phyloP scores from a whole-genome alignment of 2,113 vertebrate species.

The Oreochromis spilurus region DNA sequence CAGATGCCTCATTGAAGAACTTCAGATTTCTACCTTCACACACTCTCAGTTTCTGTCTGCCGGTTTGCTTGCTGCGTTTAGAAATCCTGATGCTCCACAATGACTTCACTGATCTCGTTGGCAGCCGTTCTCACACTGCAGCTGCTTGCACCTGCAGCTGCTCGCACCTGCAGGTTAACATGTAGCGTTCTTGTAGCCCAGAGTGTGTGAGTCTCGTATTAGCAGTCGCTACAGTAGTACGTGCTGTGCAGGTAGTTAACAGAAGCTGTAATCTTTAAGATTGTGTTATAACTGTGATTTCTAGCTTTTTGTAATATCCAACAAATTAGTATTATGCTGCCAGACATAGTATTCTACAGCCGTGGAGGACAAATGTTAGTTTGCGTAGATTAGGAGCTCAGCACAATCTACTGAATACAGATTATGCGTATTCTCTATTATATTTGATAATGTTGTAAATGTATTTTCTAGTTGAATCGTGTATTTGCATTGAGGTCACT shows the following conservation, averaged over 20 bases:
- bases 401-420: background rate
- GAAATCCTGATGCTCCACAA: background rate
- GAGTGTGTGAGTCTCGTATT: background rate
- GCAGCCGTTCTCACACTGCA: background rate
- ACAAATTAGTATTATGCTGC: background rate
- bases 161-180: background rate
- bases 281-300: slow-evolving; percentile 30
- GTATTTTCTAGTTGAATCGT: slow-evolving; percentile 26
- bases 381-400: background rate
- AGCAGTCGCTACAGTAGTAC: background rate
- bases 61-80: background rate
- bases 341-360: background rate
- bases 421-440: background rate
- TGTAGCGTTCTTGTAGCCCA: background rate
- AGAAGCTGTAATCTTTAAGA: background rate
- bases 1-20: background rate
- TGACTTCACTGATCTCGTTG: background rate
- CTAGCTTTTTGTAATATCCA: background rate
- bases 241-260: background rate
- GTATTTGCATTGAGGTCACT: slow-evolving; percentile 20
- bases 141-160: background rate
- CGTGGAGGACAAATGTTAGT: background rate
- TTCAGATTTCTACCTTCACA: background rate
- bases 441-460: slow-evolving; percentile 35
- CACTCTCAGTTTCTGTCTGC: background rate